Evolutionary conservation across 2,797 vertebrate genomes (phyloP).

Genomic region (Microcaecilia unicolor): DNA sequence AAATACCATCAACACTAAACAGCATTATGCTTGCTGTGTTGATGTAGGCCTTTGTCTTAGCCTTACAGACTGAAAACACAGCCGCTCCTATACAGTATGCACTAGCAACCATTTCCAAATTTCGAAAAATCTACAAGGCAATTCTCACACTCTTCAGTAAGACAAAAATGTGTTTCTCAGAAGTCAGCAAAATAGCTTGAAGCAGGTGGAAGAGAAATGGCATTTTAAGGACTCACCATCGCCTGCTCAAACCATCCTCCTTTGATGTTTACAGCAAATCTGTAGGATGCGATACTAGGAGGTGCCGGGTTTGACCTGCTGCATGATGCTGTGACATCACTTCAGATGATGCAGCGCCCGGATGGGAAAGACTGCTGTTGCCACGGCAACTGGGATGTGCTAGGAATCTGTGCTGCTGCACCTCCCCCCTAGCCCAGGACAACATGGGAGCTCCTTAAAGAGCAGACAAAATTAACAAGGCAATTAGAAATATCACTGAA

Average conservation of each 20-base stretch:
- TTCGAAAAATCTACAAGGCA: constrained; percentile 57
- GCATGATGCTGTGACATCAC: constrained; percentile 81
- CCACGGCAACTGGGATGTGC: constrained; percentile 87
- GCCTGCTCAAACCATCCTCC: constrained; percentile 58
- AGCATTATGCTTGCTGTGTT: no score
- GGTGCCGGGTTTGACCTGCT: constrained; percentile 79
- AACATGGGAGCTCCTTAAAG: constrained; percentile 62
- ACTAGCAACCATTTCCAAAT: constrained; percentile 46
- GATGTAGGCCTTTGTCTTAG: constrained; percentile 58
- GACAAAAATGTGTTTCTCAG: constrained; percentile 23
- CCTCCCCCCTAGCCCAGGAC: constrained; percentile 73
- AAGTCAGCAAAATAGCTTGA: constrained; percentile 31
- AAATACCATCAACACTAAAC: no score
- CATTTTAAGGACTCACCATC: constrained; percentile 61
- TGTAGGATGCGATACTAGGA: constrained; percentile 73
- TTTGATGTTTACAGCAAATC: constrained; percentile 71
- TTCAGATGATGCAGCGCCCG: constrained; percentile 86
- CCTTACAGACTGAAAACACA: constrained; percentile 41
- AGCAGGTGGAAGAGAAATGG: constrained; percentile 32
- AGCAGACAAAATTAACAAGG: constrained; percentile 50
- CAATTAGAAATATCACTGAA: no score
- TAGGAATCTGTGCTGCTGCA: constrained; percentile 73
- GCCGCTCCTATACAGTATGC: constrained; percentile 56
- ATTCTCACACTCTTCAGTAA: constrained; percentile 35
- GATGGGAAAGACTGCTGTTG: constrained; percentile 83